These are phyloP conservation scores for Ceratotherium simum DNA, from an alignment of 2,113 vertebrate genomes.

Conservation along the genomic window DNA sequence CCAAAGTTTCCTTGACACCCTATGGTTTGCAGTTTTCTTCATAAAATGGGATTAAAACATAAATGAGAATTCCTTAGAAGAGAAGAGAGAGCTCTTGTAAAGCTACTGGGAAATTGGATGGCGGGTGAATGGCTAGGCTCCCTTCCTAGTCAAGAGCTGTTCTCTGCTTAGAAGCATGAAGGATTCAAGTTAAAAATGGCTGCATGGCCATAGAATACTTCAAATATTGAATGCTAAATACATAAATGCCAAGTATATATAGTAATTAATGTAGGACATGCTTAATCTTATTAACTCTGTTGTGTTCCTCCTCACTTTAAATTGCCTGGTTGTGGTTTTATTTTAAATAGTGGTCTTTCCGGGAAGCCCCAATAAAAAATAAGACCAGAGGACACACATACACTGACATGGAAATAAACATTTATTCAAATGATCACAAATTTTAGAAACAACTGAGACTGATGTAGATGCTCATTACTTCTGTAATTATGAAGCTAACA, in stretches of 20 bases:
- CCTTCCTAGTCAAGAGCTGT: neutral
- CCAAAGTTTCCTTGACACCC: neutral
- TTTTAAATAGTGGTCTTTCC: neutral
- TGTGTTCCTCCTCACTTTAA: neutral
- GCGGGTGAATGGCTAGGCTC: neutral
- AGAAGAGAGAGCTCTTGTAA: neutral
- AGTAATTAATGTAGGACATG: neutral
- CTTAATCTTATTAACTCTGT: neutral
- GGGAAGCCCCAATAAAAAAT: neutral
- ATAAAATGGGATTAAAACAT: neutral
- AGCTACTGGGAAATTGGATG: neutral
- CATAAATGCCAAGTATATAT: neutral
- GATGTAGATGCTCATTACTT: neutral
- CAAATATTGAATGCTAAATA: neutral
- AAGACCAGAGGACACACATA: neutral
- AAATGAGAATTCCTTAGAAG: neutral
- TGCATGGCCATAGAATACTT: neutral
- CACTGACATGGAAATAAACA: neutral
- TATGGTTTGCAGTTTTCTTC: neutral
- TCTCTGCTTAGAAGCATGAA: neutral
- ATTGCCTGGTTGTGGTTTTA: neutral
- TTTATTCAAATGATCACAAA: neutral
- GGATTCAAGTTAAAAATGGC: neutral
- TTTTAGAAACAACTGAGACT: neutral
- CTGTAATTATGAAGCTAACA: neutral